phyloP scores from a whole-genome alignment of 2,888 invertebrate genomes.

The Aethes cnicana region DNA sequence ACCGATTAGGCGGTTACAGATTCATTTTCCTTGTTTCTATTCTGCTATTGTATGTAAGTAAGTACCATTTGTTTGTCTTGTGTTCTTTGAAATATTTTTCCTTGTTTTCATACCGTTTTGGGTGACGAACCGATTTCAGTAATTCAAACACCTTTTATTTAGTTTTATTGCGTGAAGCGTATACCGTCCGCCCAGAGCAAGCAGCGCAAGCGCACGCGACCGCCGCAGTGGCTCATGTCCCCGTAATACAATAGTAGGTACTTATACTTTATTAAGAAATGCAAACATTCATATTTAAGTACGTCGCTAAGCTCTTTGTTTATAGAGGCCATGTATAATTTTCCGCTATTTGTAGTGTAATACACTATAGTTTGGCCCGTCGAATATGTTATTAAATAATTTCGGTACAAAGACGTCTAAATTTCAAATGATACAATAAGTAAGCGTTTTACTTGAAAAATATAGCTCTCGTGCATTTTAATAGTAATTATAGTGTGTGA shows the following conservation, averaged over 20 bases:
- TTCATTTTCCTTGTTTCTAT: constrained; percentile 29
- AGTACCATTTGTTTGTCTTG: no score
- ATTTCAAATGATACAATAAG: constrained; percentile 30
- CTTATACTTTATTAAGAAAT: neutral
- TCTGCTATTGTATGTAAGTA: no score
- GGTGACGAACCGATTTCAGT: no score
- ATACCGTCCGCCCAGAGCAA: no score
- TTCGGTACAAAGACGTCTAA: constrained; percentile 35
- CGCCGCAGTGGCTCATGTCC: no score
- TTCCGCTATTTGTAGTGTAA: constrained; percentile 43
- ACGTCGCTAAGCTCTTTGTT: constrained; percentile 25
- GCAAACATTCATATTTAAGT: constrained; percentile 22
- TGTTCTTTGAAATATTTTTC: no score
- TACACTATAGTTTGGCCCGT: constrained; percentile 41
- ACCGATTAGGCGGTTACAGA: constrained; percentile 37
- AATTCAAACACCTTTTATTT: no score
- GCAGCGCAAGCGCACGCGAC: no score
- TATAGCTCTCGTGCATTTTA: constrained; percentile 26
- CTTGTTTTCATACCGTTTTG: no score
- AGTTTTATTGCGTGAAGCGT: no score
- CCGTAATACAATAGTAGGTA: no score
- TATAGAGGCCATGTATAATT: constrained; percentile 26
- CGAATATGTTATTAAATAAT: constrained; percentile 47
- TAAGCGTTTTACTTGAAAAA: constrained; percentile 33
- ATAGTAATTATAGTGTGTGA: constrained; percentile 20